Conservation (phyloP, 2,888 invertebrate genomes). For the Plagodis dolabraria region DNA sequence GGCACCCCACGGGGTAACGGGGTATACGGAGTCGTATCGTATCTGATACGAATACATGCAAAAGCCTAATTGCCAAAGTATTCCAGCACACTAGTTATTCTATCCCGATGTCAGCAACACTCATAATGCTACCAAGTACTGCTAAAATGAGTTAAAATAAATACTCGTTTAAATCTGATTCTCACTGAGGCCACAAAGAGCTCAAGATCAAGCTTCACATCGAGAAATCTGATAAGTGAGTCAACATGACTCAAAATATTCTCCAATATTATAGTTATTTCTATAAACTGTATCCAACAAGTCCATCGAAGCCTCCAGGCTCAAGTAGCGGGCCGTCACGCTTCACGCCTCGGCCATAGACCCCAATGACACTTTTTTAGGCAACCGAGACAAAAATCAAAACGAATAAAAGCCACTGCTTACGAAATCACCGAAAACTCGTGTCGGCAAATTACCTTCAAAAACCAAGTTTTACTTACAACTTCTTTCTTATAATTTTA, state of each 20-base stretch:
- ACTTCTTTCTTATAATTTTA: conserved; percentile 4
- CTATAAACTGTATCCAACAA: conserved; percentile 16
- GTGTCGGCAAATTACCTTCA: conserved; percentile 68
- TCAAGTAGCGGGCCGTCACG: conserved; percentile 52
- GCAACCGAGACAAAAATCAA: conserved; percentile 59
- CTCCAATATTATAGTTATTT: conserved; percentile 14
- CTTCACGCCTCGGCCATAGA: conserved; percentile 55
- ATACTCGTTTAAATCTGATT: too few species aligned
- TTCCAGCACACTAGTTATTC: too few species aligned
- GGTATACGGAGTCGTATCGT: too few species aligned
- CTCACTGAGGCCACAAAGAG: not conserved
- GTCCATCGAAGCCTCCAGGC: conserved; percentile 30
- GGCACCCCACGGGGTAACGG: too few species aligned
- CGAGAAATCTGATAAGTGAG: too few species aligned
- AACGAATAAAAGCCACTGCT: conserved; percentile 59
- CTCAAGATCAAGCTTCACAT: not conserved
- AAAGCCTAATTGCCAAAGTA: too few species aligned
- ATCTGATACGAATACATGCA: too few species aligned
- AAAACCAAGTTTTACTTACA: conserved; percentile 24
- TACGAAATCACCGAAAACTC: conserved; percentile 74
- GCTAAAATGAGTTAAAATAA: too few species aligned
- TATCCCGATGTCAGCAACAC: too few species aligned
- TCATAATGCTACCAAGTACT: too few species aligned
- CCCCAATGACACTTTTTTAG: conserved; percentile 66
- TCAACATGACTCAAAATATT: conserved; percentile 4